phyloP scores from a whole-genome alignment of 1,140 invertebrate species.

The Thrips palmi region DNA sequence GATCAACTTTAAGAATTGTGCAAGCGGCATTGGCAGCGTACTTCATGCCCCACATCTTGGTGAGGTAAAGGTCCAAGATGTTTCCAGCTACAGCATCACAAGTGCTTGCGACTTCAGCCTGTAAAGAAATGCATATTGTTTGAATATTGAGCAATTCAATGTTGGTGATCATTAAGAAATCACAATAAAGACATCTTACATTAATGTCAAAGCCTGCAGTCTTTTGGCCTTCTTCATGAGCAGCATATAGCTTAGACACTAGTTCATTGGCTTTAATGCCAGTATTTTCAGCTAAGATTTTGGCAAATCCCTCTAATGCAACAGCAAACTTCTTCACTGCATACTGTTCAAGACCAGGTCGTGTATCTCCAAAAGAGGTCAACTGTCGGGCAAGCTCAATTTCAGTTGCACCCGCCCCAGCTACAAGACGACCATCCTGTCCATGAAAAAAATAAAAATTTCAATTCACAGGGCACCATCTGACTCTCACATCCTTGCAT shows the following conservation, averaged over 20 bases:
- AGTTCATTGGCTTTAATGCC: constrained; percentile 76
- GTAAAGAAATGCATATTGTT: no score
- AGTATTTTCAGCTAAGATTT: constrained; percentile 85
- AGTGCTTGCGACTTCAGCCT: constrained; percentile 36
- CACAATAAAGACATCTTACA: constrained; percentile 26
- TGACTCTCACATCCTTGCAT: neutral
- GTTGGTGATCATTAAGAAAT: no score
- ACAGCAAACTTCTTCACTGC: constrained; percentile 87
- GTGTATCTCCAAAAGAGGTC: constrained; percentile 67
- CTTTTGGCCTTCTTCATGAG: constrained; percentile 75
- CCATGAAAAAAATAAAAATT: neutral
- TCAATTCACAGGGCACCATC: neutral
- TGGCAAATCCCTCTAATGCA: constrained; percentile 79
- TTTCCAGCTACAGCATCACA: constrained; percentile 54
- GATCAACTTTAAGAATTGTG: constrained; percentile 92
- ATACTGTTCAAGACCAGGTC: constrained; percentile 93
- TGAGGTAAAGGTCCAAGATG: constrained; percentile 69
- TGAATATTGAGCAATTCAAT: constrained; percentile 6
- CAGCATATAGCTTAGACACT: constrained; percentile 78
- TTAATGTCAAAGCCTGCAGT: constrained; percentile 80
- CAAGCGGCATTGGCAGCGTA: constrained; percentile 85
- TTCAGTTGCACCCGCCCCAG: constrained; percentile 90
- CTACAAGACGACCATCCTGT: constrained; percentile 58
- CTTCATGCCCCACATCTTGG: constrained; percentile 87
- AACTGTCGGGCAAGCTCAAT: constrained; percentile 82